Evolutionary conservation across 2,888 invertebrate genomes (phyloP).

Genomic region (Blomia tropicalis): DNA sequence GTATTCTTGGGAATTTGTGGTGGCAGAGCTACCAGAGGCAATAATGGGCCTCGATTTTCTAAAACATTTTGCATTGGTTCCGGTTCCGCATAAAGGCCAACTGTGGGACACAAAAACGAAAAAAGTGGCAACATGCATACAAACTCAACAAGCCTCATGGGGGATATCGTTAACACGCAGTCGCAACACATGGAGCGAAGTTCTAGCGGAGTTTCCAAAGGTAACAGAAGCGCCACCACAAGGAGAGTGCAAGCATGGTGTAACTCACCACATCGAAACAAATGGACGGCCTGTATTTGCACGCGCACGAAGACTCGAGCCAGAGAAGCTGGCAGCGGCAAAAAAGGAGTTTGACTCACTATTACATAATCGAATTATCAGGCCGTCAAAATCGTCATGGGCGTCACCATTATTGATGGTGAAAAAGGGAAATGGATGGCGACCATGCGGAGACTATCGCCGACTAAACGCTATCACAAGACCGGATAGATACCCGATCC

Average conservation of each 20-base stretch:
- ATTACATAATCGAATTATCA: constrained; percentile 19
- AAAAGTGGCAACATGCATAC: no score
- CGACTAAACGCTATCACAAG: constrained; percentile 33
- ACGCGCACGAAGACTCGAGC: background rate
- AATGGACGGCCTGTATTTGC: background rate
- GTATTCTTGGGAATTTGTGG: background rate
- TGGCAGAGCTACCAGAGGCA: background rate
- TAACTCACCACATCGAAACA: background rate
- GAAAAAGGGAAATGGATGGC: constrained; percentile 22
- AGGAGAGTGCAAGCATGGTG: background rate
- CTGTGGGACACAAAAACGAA: no score
- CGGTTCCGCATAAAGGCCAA: no score
- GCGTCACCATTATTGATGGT: constrained; percentile 25
- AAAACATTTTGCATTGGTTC: background rate
- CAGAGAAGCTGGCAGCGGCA: background rate
- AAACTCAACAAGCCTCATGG: no score
- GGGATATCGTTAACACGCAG: no score
- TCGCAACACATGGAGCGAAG: no score
- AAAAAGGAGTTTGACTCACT: background rate
- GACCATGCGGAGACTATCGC: constrained; percentile 37
- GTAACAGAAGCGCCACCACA: background rate
- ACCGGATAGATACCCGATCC: constrained; percentile 35
- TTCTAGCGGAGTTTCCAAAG: background rate
- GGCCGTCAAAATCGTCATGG: constrained; percentile 28
- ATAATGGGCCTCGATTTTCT: background rate